Base-by-base conservation (phyloP, 2,113 vertebrate species). In the Erpornis zantholeuca region DNA sequence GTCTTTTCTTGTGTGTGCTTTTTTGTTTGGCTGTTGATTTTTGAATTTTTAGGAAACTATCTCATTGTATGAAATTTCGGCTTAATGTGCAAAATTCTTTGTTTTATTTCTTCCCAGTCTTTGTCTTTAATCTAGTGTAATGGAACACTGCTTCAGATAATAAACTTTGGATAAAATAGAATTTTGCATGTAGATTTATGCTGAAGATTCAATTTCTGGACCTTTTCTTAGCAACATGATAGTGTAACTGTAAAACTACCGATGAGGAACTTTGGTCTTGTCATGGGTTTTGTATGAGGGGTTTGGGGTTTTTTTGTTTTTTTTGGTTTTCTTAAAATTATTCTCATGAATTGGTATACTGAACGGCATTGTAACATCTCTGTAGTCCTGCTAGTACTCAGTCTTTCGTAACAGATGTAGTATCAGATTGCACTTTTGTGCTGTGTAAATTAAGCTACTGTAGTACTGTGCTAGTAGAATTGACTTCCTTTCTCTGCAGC, bases 71-170 rank as follows among this genome's bases (percentile, higher is more conserved):
- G 82, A 49, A 70, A 80, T 73, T 54, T 81, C 56, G 78, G 35
- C 56, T 88, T 87, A 47, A 65, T 28, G 6, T 63, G 29, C 50
- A 77, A 50, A 90, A 86, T 80, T 53, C 75, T 88, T 90, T 90
- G 40, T 88, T 83, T n/a, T 81, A 9, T n/a, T 82, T 52, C 19
- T 82, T 81, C 24, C 19, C 9, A 33, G 56, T 63, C 47, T 88
- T 69, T 91, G 68, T 80, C 49, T 92, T 85, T 59, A 82, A 69
- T 90, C 45, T 65, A 12, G 31, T 92, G 72, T 82, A 44, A 72
- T 84, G 85, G 56, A 93, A 90, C 69, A 28, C 33, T 79, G 80
- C 72, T 93, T 94, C 82, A 82, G 60, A 82, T 83, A 95, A 95
- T 89, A 76, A 95, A n/a, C 64, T 86, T 60, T 78, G 65, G 28